phyloP scores from a whole-genome alignment of 2,888 invertebrate species.

The Caenorhabditis japonica region DNA sequence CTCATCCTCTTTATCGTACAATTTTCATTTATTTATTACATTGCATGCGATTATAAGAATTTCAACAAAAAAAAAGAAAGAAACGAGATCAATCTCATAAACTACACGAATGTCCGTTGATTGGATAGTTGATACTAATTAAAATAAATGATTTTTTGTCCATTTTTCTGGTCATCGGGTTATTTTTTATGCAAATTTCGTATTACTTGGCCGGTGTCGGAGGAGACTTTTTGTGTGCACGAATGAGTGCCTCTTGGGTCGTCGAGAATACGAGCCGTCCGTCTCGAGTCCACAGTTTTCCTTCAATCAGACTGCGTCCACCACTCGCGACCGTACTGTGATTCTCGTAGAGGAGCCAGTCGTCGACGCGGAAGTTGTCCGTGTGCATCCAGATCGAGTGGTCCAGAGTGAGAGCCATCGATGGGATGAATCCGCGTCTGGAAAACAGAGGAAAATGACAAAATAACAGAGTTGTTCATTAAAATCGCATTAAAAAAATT shows the following conservation, averaged over 20 bases:
- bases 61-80: slow-evolving; percentile 2
- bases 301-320: slow-evolving; percentile 77
- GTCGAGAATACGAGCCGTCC: slow-evolving; percentile 78
- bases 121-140: slow-evolving; percentile 15
- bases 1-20: neutral
- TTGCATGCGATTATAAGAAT: slow-evolving; percentile 14
- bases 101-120: slow-evolving; percentile 47
- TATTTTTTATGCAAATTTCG: neutral
- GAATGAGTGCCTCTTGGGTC: slow-evolving; percentile 78
- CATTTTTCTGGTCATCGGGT: neutral
- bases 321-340: slow-evolving; percentile 78
- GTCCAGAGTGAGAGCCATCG: slow-evolving; percentile 78
- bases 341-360: slow-evolving; percentile 79
- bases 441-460: slow-evolving; percentile 30
- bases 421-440: slow-evolving; percentile 68
- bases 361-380: slow-evolving; percentile 77
- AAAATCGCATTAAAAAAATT: no score
- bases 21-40: neutral
- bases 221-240: slow-evolving; percentile 63
- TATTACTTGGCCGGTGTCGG: slow-evolving; percentile 9
- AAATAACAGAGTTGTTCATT: no score
- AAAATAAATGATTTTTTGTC: slow-evolving; percentile 14
- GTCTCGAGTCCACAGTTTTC: slow-evolving; percentile 78
- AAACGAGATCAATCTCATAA: slow-evolving; percentile 29
- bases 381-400: slow-evolving; percentile 79